Base-by-base conservation (phyloP, 1,140 invertebrate genomes). In the Cyphomyrmex costatus region DNA sequence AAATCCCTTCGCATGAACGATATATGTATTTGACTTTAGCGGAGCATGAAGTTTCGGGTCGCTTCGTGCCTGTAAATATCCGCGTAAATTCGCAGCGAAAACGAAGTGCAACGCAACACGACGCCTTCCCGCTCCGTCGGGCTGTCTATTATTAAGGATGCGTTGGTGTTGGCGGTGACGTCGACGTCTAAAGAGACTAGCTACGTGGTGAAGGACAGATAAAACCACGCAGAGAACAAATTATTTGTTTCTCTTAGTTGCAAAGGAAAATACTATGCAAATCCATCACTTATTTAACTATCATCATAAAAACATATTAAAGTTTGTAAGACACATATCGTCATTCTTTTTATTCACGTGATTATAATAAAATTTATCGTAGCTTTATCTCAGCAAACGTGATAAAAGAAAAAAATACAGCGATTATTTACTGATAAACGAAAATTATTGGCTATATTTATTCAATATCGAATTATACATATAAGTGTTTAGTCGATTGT, bases 141-240 rank as follows among this genome's bases (percentile, higher is more conserved):
- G 12, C 24, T 30, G 27, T 79, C 14, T 66, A 66, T 79, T 79
- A 77, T 77, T 77, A 77, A 77, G 56, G 33, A 58, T 36, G 21
- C 71, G 53, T 76, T 36, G 73, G 56, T 21, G 70, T 73, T 30
- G 27, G 70, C 10, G 70, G 49, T 73, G 73, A 76, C 73, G 53
- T 76, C 30, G 30, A n/a, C 6, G 16, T 51, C 46, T 36, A 66
- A 61, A 77, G 36, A 77, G 36, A 61, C 53, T 46, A 77, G 24
- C 10, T 77, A n/a, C n/a, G 19, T 24, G 61, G 2, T 33, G 19
- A 79, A 21, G 49, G 46, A 53, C 77, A 68, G 21, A 66, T 66
- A 79, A 79, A 53, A n/a, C 46, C 42, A 21, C 5, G 7, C 19
- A 30, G 16, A 66, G 19, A 27, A 8, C 36, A 68, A 79, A 79